A percentile compares a stretch with the other conserved stretches of the same genome.
phyloP scores from a whole-genome alignment of 2,113 vertebrate genomes.

The Amphilophus citrinellus region DNA sequence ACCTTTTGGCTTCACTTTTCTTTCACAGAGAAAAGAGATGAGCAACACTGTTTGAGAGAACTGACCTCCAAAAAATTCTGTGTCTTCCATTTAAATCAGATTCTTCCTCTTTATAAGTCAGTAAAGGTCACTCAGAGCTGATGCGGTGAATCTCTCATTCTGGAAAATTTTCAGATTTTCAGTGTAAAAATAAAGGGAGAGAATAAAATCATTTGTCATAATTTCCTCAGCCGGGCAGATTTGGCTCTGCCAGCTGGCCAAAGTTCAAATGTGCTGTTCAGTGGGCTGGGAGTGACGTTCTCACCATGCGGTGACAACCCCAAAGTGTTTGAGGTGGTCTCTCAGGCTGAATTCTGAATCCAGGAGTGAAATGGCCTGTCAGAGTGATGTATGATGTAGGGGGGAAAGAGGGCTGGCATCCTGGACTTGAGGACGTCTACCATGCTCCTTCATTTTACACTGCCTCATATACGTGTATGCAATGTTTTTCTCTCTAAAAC shows the following conservation, averaged over 20 bases:
- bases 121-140: conserved; percentile 70
- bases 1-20: conserved; percentile 67
- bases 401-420: conserved; percentile 41
- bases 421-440: conserved; percentile 30
- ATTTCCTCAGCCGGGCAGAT: conserved; percentile 58
- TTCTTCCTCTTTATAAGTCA: conserved; percentile 64
- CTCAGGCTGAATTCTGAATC: conserved; percentile 67
- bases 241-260: conserved; percentile 31
- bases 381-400: conserved; percentile 68
- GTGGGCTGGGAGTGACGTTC: conserved; percentile 60
- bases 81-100: conserved; percentile 54
- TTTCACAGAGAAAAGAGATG: conserved; percentile 55
- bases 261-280: conserved; percentile 58
- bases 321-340: conserved; percentile 73
- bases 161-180: conserved; percentile 65
- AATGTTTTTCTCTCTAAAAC: conserved; percentile 15
- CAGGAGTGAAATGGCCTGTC: conserved; percentile 75
- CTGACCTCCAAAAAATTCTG: conserved; percentile 30
- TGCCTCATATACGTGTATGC: not conserved
- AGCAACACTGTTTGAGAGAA: conserved; percentile 35
- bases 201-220: conserved; percentile 64
- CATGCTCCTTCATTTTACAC: conserved; percentile 16
- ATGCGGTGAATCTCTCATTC: conserved; percentile 50
- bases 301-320: conserved; percentile 56
- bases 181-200: conserved; percentile 21